Base-by-base conservation (phyloP, 2,113 vertebrate species). In the Nycticorax nycticorax region DNA sequence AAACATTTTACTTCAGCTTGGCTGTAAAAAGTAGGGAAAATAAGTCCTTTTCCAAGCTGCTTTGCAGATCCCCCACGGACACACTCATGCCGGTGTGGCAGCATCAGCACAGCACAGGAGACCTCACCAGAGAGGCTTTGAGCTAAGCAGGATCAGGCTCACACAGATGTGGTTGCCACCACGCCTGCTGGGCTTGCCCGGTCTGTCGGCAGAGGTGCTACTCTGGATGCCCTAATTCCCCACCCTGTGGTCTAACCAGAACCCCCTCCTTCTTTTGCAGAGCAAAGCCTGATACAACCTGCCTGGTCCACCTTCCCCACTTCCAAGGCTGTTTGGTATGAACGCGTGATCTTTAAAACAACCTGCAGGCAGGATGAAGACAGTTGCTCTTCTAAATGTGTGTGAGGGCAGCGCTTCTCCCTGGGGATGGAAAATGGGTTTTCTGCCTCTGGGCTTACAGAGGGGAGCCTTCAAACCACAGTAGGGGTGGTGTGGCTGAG, bases 401-500 rank as follows among this genome's bases (percentile, higher is more conserved):
- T 30, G 32, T 72, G 77, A 67, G 47, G 64, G 52, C 81, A 78
- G 62, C 1, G 1, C 15, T 56, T 90, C 35, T 86, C 63, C 48
- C 71, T 43, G 30, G 33, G 35, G 26, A 39, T 33, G 62, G 26
- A 85, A 52, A 59, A 35, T 1, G 56, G 32, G 7, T 8, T 76
- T 84, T 76, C 80, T 87, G 74, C 63, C 35, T 85, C 32, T 63
- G 69, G 33, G 64, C 78, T 88, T 90, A 30, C 37, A 90, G 93
- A 69, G 41, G 41, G 74, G 71, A n/a, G 47, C 39, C 66, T 76
- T 75, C 0, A 3, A 79, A 41, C 62, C 55, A 35, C 67, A 53
- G 71, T 39, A 35, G 0, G 0, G 55, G 63, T n/a, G 37, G 7
- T 27, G 28, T 1, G 24, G 30, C 67, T 0, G 0, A 66, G 66